phyloP scores from a whole-genome alignment of 2,113 vertebrate species.

The Scartelaos histophorus region DNA sequence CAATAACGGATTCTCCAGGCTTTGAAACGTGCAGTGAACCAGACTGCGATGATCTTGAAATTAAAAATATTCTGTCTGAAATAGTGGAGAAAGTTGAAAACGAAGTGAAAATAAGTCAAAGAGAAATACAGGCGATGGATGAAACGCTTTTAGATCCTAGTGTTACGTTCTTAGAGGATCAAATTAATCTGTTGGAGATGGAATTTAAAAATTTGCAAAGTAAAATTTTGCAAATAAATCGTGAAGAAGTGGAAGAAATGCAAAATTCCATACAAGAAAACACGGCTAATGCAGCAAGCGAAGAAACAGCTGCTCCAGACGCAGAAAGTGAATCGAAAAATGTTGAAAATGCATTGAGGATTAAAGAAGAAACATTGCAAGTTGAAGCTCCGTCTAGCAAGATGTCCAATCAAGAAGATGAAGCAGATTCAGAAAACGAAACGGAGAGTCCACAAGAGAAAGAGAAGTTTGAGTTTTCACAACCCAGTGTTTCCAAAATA shows the following conservation, averaged over 20 bases:
- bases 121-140: accelerated
- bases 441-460: neutral
- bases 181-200: neutral
- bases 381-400: neutral
- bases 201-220: neutral
- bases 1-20: neutral
- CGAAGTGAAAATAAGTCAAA: neutral
- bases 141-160: neutral
- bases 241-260: neutral
- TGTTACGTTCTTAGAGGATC: neutral
- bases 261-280: too few relatives aligned
- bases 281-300: neutral
- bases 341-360: neutral
- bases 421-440: neutral
- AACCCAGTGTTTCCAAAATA: neutral
- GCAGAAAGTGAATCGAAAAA: neutral
- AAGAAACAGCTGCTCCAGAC: neutral
- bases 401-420: neutral
- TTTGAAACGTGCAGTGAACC: neutral
- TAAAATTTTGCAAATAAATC: neutral
- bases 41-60: neutral
- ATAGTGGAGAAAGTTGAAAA: neutral
- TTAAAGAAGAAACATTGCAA: neutral
- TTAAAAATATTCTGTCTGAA: neutral
- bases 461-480: accelerated